phyloP scores from a whole-genome alignment of 1,140 invertebrate species.

The Anagrus nilaparvatae region DNA sequence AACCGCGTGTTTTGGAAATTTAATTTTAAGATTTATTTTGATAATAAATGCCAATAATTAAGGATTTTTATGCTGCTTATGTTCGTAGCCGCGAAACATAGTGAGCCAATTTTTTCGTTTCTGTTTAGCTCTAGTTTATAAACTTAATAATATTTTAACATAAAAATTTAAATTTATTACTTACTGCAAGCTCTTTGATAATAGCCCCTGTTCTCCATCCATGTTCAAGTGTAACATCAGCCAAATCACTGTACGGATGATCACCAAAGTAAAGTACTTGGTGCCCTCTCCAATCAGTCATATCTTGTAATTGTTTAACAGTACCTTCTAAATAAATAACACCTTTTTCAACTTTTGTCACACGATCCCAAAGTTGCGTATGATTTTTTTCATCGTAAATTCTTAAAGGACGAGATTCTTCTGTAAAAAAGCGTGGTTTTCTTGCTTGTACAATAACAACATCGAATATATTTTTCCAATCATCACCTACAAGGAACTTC shows the following conservation, averaged over 20 bases:
- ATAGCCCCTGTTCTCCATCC: slow-evolving; percentile 98
- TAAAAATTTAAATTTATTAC: too few relatives aligned
- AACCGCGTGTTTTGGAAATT: too few relatives aligned
- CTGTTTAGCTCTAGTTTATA: too few relatives aligned
- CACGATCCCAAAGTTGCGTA: slow-evolving; percentile 83
- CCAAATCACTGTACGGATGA: slow-evolving; percentile 94
- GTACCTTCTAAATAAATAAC: slow-evolving; percentile 93
- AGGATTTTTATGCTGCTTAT: too few relatives aligned
- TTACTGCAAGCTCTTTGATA: slow-evolving; percentile 81
- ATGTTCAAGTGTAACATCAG: slow-evolving; percentile 90
- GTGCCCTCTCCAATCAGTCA: slow-evolving; percentile 87
- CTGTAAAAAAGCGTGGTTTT: slow-evolving; percentile 95
- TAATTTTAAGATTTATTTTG: too few relatives aligned
- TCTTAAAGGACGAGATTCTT: slow-evolving; percentile 77
- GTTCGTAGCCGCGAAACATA: too few relatives aligned
- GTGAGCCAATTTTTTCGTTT: too few relatives aligned
- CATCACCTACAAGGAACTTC: slow-evolving; percentile 74
- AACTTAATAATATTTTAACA: too few relatives aligned
- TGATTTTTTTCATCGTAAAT: slow-evolving; percentile 73
- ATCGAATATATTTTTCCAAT: slow-evolving; percentile 90
- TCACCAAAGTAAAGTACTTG: slow-evolving; percentile 95
- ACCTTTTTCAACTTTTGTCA: slow-evolving; percentile 76
- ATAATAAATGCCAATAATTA: too few relatives aligned
- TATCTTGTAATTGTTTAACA: slow-evolving; percentile 77
- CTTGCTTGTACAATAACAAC: slow-evolving; percentile 89